These are phyloP conservation scores for Pelobates fuscus DNA, from an alignment of 2,113 vertebrate genomes.

Conservation along the genomic window DNA sequence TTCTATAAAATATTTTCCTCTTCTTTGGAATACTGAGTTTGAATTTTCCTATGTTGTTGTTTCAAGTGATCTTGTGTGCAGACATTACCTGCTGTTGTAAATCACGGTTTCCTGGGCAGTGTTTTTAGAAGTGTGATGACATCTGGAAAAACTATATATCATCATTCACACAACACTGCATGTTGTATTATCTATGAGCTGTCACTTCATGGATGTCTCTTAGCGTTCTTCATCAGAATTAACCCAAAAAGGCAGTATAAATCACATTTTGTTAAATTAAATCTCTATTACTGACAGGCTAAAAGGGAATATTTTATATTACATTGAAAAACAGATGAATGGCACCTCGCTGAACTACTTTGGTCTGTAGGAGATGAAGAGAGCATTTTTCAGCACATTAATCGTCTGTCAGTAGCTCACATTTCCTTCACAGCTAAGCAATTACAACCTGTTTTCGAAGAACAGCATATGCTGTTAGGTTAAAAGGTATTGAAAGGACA, in stretches of 20 bases:
- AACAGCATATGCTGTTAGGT: constrained; percentile 30
- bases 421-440: constrained; percentile 8
- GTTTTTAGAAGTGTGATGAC: constrained; percentile 2
- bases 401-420: neutral
- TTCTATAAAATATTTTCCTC: too few relatives aligned
- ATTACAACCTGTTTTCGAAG: constrained; percentile 21
- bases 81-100: too few relatives aligned
- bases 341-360: constrained; percentile 7
- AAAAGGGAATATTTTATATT: constrained; percentile 30
- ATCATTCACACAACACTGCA: neutral
- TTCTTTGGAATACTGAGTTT: too few relatives aligned
- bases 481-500: constrained; percentile 30
- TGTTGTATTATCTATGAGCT: constrained; percentile 17
- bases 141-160: constrained; percentile 19
- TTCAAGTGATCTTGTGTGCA: too few relatives aligned
- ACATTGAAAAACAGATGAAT: neutral
- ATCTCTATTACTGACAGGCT: constrained; percentile 39
- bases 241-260: constrained; percentile 25
- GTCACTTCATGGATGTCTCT: constrained; percentile 5
- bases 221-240: constrained; percentile 10
- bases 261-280: constrained; percentile 33
- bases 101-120: too few relatives aligned
- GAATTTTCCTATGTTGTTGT: too few relatives aligned
- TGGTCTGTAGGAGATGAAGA: neutral
- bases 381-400: constrained; percentile 17